Evolutionary conservation across 2,888 invertebrate species (phyloP).

Genomic region (Yponomeuta plumbellus): DNA sequence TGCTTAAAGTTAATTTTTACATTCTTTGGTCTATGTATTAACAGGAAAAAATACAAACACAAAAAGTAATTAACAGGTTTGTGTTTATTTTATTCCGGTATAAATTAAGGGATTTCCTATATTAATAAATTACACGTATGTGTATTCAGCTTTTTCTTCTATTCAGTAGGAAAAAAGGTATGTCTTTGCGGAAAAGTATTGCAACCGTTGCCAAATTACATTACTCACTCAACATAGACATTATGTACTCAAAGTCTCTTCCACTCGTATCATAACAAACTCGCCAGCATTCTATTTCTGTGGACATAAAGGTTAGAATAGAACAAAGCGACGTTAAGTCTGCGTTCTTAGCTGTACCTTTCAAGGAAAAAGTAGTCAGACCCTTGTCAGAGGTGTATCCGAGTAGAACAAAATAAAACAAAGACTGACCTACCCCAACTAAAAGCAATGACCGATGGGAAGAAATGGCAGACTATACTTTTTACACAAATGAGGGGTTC

Average conservation of each 20-base stretch:
- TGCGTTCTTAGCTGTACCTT: neutral
- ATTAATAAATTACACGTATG: too few species aligned
- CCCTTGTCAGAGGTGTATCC: constrained; percentile 2
- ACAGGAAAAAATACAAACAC: too few species aligned
- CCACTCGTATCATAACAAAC: neutral
- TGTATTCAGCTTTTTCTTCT: too few species aligned
- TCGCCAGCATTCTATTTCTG: neutral
- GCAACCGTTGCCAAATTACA: neutral
- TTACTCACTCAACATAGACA: neutral
- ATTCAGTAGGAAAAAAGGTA: neutral
- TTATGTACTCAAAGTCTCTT: neutral
- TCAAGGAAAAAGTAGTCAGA: neutral
- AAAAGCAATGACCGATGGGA: neutral
- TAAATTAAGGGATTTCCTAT: too few species aligned
- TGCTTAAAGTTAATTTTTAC: neutral
- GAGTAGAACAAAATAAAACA: neutral
- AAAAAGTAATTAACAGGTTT: too few species aligned
- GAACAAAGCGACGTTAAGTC: neutral
- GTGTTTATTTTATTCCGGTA: too few species aligned
- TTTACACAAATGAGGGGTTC: constrained; percentile 3
- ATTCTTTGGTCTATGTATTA: neutral
- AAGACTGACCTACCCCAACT: neutral
- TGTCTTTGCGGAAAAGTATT: neutral
- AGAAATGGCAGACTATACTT: neutral
- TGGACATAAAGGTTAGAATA: neutral